A percentile compares a stretch with the other conserved stretches of the same genome.
These are phyloP conservation scores for Salticus scenicus DNA, from an alignment of 2,888 invertebrate species.

Conservation along the genomic window DNA sequence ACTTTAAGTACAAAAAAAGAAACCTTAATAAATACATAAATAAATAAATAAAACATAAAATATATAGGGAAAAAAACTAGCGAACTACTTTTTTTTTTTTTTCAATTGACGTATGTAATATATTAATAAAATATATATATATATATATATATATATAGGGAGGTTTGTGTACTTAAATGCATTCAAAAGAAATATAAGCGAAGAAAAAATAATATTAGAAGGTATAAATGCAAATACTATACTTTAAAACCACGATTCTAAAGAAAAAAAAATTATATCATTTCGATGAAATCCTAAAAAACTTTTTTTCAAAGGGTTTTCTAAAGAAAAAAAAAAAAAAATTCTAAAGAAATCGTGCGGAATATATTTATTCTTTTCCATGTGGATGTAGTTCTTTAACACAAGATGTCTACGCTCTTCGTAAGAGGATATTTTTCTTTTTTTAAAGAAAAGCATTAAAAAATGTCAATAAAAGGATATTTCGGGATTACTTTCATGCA, in stretches of 20 bases:
- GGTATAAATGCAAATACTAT: not conserved
- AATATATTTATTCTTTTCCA: not conserved
- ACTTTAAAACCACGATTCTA: not conserved
- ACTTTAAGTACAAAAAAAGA: too few relatives aligned
- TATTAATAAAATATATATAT: too few relatives aligned
- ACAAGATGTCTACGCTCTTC: not conserved
- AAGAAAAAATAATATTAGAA: too few relatives aligned
- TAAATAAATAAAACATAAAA: too few relatives aligned
- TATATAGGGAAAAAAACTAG: too few relatives aligned
- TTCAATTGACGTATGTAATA: too few relatives aligned
- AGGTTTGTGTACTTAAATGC: too few relatives aligned
- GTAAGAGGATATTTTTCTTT: not conserved
- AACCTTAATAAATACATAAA: too few relatives aligned
- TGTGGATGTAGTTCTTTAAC: not conserved
- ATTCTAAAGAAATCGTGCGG: not conserved
- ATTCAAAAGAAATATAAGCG: too few relatives aligned
- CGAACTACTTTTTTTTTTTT: too few relatives aligned
- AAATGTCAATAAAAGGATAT: not conserved
- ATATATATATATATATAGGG: too few relatives aligned
- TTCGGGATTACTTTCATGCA: not conserved
- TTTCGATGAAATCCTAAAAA: not conserved
- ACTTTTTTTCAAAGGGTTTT: conserved; percentile 2
- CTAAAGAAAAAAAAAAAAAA: not conserved
- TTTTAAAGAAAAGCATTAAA: not conserved
- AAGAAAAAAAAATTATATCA: conserved; percentile 11